Conservation (phyloP, 2,113 vertebrate genomes). For the Phylloscopus whistleri region DNA sequence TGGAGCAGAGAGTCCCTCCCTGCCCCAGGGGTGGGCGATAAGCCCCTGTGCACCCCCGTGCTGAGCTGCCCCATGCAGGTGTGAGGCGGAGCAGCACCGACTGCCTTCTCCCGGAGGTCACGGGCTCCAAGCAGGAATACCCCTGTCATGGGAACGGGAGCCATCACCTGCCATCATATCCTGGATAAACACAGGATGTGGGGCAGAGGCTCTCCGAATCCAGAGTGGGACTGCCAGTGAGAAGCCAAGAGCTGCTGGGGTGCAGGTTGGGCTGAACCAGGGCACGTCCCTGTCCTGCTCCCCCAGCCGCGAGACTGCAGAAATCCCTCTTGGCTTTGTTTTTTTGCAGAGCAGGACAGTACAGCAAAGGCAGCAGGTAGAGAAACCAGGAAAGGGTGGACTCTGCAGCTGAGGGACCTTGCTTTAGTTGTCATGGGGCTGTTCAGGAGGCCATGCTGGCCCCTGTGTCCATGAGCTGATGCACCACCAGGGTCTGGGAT, state of each 20-base stretch:
- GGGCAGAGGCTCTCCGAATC: background rate
- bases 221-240: background rate
- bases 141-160: background rate
- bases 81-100: background rate
- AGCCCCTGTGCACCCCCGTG: background rate
- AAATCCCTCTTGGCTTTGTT: background rate
- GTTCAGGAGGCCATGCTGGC: background rate
- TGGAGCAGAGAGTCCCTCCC: background rate
- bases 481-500: background rate
- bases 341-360: background rate
- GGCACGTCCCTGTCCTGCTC: background rate
- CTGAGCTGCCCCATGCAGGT: fast-evolving
- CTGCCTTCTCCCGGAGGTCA: background rate
- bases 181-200: fast-evolving
- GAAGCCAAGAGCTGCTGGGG: background rate
- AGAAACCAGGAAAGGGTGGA: background rate
- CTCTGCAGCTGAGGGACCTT: background rate
- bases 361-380: background rate
- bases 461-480: background rate
- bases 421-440: background rate
- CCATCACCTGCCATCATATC: fast-evolving
- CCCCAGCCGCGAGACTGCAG: background rate
- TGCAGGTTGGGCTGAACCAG: background rate
- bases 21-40: background rate
- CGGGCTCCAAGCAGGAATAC: fast-evolving